Evolutionary conservation across 2,797 vertebrate species (phyloP).

Genomic region (Peromyscus aztecus): DNA sequence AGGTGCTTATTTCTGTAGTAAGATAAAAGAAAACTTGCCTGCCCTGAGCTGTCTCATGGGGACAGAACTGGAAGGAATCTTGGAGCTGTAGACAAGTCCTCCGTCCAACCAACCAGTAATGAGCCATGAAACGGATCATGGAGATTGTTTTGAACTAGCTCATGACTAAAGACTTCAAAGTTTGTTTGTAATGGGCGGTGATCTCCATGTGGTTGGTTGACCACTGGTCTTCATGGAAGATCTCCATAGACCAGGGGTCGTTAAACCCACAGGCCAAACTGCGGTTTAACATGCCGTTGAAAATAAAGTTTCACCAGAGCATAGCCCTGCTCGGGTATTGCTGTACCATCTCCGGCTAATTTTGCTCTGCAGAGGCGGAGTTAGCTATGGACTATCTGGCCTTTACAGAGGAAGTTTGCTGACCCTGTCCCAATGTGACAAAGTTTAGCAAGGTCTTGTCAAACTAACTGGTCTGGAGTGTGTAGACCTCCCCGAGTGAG

Average conservation of each 20-base stretch:
- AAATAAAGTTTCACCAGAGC: slow-evolving; percentile 33
- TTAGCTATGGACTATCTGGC: background rate
- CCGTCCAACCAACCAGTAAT: background rate
- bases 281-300: background rate
- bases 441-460: slow-evolving; percentile 6
- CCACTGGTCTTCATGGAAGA: background rate
- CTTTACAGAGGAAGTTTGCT: slow-evolving; percentile 42
- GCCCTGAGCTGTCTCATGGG: background rate
- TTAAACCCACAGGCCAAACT: background rate
- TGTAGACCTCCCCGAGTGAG: background rate
- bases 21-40: background rate
- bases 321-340: background rate
- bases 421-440: background rate
- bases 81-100: background rate
- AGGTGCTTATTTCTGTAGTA: background rate
- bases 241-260: background rate
- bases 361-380: background rate
- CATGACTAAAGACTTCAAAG: background rate
- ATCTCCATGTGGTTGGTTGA: background rate
- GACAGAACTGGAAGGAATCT: background rate
- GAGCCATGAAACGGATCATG: background rate
- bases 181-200: background rate
- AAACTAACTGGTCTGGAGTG: background rate
- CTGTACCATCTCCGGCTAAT: background rate
- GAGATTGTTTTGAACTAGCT: background rate